Percentiles rank a stretch among this genome's conserved stretches.
Conservation (phyloP, 2,797 vertebrate species). For the Naso thynnoides region DNA sequence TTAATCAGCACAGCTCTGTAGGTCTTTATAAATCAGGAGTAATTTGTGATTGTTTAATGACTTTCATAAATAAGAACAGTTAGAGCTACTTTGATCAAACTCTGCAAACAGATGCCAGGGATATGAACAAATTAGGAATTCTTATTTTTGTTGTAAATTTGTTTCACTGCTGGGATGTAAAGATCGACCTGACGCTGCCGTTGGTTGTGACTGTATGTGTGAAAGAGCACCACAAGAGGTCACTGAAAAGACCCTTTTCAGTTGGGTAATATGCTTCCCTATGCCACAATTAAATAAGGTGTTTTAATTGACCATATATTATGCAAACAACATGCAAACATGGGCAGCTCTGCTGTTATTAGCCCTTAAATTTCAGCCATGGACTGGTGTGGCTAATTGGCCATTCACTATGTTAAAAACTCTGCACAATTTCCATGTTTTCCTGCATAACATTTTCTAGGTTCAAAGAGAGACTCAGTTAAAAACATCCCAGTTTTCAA, state of each 20-base stretch:
- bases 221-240: constrained; percentile 61
- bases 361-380: constrained; percentile 3
- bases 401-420: constrained; percentile 13
- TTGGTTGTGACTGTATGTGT: background rate
- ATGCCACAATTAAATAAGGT: background rate
- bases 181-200: background rate
- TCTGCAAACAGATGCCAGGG: background rate
- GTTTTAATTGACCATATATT: constrained; percentile 41
- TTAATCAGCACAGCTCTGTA: background rate
- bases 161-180: background rate
- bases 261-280: background rate
- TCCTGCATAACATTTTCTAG: background rate
- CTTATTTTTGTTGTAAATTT: background rate
- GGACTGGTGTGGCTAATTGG: constrained; percentile 20
- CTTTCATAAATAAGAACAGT: background rate
- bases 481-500: constrained; percentile 7
- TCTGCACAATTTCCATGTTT: constrained; percentile 18
- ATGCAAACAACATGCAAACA: constrained; percentile 41
- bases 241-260: constrained; percentile 26
- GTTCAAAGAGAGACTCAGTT: constrained; percentile 17
- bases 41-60: constrained; percentile 4
- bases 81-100: background rate
- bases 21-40: constrained; percentile 5
- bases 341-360: constrained; percentile 34
- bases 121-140: constrained; percentile 1